Conservation (phyloP, 2,888 invertebrate species). For the Branchipolynoe longqiensis region DNA sequence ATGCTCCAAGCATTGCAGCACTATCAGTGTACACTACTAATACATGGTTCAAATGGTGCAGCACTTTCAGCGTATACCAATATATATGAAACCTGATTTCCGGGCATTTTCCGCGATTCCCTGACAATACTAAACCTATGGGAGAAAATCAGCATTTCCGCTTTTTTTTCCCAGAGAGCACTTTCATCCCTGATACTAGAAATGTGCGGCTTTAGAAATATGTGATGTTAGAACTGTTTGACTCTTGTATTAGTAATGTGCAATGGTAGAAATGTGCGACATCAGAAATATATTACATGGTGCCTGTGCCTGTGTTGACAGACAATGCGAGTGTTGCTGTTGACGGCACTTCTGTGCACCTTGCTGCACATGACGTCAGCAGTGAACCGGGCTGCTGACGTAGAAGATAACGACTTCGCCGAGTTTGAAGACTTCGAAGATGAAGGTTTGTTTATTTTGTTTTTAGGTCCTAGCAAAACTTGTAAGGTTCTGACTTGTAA, state of each 20-base stretch:
- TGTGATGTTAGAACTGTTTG: neutral
- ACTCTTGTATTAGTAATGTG: neutral
- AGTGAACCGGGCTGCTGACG: constrained; percentile 70
- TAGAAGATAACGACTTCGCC: constrained; percentile 95
- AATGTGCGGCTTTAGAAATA: neutral
- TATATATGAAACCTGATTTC: no score
- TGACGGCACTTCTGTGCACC: neutral
- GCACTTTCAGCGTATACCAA: no score
- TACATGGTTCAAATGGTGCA: no score
- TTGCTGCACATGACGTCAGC: neutral
- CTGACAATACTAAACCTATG: no score
- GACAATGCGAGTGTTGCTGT: neutral
- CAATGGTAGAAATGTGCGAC: neutral
- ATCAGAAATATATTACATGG: neutral
- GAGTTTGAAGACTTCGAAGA: constrained; percentile 95
- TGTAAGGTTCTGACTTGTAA: no score
- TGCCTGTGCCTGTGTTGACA: neutral
- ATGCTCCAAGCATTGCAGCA: no score
- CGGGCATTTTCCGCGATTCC: no score
- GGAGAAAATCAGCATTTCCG: no score
- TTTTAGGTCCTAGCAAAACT: no score
- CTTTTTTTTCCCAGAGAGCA: no score
- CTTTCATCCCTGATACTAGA: neutral
- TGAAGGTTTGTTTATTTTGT: no score
- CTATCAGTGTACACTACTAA: no score